Evolutionary conservation across 2,888 invertebrate genomes (phyloP).

Genomic region (Brassicogethes aeneus): DNA sequence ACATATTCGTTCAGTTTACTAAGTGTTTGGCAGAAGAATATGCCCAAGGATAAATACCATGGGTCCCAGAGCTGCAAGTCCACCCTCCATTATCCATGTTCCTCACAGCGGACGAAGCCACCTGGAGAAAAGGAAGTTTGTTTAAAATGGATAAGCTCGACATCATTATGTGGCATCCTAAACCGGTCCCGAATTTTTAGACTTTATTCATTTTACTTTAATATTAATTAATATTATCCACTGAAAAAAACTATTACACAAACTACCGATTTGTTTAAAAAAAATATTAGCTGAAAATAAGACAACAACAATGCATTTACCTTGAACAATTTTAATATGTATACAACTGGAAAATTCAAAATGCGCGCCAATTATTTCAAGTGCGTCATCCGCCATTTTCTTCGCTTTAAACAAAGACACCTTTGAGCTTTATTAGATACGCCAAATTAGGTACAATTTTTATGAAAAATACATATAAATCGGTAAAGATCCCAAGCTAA

Average conservation of each 20-base stretch:
- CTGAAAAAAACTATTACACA: constrained; percentile 20
- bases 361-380: constrained; percentile 26
- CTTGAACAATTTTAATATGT: constrained; percentile 9
- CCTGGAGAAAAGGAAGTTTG: constrained; percentile 49
- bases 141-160: constrained; percentile 41
- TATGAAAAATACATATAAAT: constrained; percentile 21
- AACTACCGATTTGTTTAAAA: constrained; percentile 9
- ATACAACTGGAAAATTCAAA: constrained; percentile 23
- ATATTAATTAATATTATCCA: constrained; percentile 10
- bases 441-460: constrained; percentile 10
- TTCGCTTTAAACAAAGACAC: constrained; percentile 17
- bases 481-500: constrained; percentile 24
- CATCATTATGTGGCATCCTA: constrained; percentile 41
- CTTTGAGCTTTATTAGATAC: constrained; percentile 16
- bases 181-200: constrained; percentile 29
- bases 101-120: constrained; percentile 39
- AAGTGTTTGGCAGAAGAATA: constrained; percentile 39
- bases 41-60: constrained; percentile 51
- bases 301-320: constrained; percentile 11
- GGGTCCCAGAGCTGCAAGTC: constrained; percentile 37
- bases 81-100: constrained; percentile 24
- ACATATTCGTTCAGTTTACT: constrained; percentile 32
- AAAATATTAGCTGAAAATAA: constrained; percentile 16
- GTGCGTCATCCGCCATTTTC: constrained; percentile 26
- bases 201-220: constrained; percentile 15